Base-by-base conservation (phyloP, 2,888 invertebrate genomes). In the Tupiocoris notatus region DNA sequence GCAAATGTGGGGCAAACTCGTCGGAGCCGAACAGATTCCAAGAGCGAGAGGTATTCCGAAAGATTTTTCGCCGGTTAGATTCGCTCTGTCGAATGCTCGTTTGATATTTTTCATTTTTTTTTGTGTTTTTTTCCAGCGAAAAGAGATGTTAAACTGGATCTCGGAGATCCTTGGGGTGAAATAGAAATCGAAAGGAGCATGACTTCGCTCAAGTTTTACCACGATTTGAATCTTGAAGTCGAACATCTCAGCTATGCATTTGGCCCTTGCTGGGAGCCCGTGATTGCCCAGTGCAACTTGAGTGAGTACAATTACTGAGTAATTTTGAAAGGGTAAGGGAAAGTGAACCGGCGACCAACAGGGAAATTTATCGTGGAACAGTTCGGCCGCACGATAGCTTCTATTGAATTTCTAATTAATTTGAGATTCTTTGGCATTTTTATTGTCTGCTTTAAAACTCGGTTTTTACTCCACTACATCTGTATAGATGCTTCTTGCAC, bases 231-330 rank as follows among this genome's bases (percentile, higher is more conserved):
- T 84, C 95, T 95, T 86, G 96, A 96, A 84, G 90, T 96, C 81
- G 91, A 93, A 71, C 91, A 92, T 80, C 94, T 90, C 83, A 92
- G 92, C 82, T 94, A 96, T 83, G 96, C 98, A 0, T 98, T 99
- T 83, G 99, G 99, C 0, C 97, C 98, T 0, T 98, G 98, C 84
- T 99, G 99, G 99, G 99, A 99, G 83, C 98, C 99, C 0, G 95
- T 95, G 17, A 91, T 96, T 76, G 94, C 96, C 0, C 94, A 95
- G 82, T 93, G 93, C 85, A 94, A 94, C 83, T 85, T 93, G 12
- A 89, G 92, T 89, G 80, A 84, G 85, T 83, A 7, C 39, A 39
- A 39, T 39, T 7, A 3, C n/a, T n/a, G n/a, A n/a, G n/a, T n/a
- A n/a, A n/a, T n/a, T n/a, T n/a, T n/a, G n/a, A n/a, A n/a, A n/a